A percentile compares a stretch with the other conserved stretches of the same genome.
Evolutionary conservation across 2,888 invertebrate genomes (phyloP).

Genomic region (Camptogramma bilineatum): DNA sequence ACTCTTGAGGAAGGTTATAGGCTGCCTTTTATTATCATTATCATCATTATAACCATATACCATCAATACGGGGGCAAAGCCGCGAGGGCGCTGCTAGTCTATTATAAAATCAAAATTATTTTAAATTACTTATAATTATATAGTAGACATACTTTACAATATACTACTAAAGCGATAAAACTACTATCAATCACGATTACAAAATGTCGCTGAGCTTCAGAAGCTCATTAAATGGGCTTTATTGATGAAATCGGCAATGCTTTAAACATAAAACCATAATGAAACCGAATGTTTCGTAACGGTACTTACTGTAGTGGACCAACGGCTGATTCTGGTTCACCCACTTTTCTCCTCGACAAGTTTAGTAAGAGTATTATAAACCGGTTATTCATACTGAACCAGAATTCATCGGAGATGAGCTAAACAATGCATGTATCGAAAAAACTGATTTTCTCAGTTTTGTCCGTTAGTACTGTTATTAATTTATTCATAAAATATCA

Average conservation of each 20-base stretch:
- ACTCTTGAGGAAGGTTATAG: no score
- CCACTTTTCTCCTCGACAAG: constrained; percentile 71
- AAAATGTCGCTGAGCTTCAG: constrained; percentile 17
- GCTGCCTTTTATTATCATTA: no score
- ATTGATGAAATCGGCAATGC: constrained; percentile 49
- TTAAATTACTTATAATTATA: no score
- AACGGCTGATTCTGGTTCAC: constrained; percentile 62
- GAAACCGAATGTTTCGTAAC: constrained; percentile 35
- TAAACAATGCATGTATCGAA: background rate
- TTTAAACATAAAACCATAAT: constrained; percentile 28
- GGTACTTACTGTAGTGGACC: constrained; percentile 21
- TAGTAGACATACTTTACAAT: no score
- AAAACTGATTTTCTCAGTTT: background rate
- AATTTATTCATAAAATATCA: no score
- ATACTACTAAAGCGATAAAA: no score
- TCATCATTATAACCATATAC: no score
- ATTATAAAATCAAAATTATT: no score
- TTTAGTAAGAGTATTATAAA: constrained; percentile 49
- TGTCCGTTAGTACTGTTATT: no score
- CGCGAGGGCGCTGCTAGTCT: no score
- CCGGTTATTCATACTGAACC: background rate
- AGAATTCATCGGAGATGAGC: background rate
- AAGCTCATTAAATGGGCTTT: constrained; percentile 26
- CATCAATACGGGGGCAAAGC: no score
- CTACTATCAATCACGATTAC: constrained; percentile 14